Evolutionary conservation across 2,113 vertebrate species (phyloP).

Genomic region (Canis aureus): DNA sequence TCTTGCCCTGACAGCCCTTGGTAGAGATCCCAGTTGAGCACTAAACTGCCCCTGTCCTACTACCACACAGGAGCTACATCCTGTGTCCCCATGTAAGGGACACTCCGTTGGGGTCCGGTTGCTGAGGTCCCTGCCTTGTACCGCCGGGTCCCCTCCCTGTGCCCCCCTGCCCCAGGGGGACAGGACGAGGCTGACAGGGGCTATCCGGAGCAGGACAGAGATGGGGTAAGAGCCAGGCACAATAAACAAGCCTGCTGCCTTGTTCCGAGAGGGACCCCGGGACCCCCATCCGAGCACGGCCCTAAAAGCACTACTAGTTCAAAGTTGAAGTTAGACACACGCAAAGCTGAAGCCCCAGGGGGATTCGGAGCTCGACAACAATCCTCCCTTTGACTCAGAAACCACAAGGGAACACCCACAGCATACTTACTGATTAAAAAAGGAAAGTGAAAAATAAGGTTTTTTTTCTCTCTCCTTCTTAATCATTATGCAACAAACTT

Average conservation of each 20-base stretch:
- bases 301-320: slow-evolving; percentile 73
- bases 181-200: not conserved
- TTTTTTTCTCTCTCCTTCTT: slow-evolving; percentile 69
- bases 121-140: not conserved
- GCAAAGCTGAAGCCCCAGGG: slow-evolving; percentile 68
- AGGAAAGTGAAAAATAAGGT: slow-evolving; percentile 85
- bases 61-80: rapidly evolving
- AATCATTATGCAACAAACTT: slow-evolving; percentile 82
- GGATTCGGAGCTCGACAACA: slow-evolving; percentile 79
- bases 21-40: not conserved
- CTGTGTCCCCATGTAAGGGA: rapidly evolving
- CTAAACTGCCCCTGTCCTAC: rapidly evolving
- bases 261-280: slow-evolving; percentile 63
- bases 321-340: slow-evolving; percentile 83
- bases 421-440: slow-evolving; percentile 84
- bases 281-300: slow-evolving; percentile 66
- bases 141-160: rapidly evolving
- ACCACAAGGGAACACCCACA: slow-evolving; percentile 86
- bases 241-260: slow-evolving; percentile 66
- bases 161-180: not conserved
- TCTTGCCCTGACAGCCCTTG: rapidly evolving
- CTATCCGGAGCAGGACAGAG: not conserved
- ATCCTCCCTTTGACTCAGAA: slow-evolving; percentile 84
- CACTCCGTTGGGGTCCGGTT: rapidly evolving
- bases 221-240: not conserved